Evolutionary conservation across 2,113 vertebrate genomes (phyloP).

Genomic region (Tretioscincus oriximinensis): DNA sequence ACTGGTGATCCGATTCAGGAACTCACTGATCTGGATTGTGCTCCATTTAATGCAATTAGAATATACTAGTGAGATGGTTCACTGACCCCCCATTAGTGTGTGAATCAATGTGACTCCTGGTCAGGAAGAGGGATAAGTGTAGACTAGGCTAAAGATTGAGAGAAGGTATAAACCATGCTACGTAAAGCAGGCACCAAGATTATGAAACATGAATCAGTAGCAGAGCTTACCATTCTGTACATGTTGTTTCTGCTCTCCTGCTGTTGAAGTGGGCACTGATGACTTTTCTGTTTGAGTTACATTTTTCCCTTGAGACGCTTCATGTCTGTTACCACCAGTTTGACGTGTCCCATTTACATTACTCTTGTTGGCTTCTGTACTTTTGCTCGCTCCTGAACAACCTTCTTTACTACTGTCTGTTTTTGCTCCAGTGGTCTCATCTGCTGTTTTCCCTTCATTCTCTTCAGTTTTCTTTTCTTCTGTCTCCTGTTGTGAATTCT

Average conservation of each 20-base stretch:
- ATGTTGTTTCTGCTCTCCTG: constrained; percentile 52
- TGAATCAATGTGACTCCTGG: too few relatives aligned
- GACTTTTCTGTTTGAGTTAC: constrained; percentile 50
- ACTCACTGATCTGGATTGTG: too few relatives aligned
- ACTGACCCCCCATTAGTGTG: too few relatives aligned
- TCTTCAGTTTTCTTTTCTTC: constrained; percentile 76
- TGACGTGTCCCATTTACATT: constrained; percentile 65
- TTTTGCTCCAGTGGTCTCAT: constrained; percentile 52
- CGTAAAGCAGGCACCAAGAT: not conserved
- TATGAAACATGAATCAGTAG: not conserved
- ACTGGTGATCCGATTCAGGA: too few relatives aligned
- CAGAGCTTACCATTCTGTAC: constrained; percentile 75
- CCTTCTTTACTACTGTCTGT: constrained; percentile 56
- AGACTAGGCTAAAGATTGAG: too few relatives aligned
- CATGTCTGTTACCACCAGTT: constrained; percentile 36
- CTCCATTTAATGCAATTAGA: too few relatives aligned
- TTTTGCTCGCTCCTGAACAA: constrained; percentile 49
- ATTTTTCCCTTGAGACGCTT: constrained; percentile 55
- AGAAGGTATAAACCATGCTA: not conserved
- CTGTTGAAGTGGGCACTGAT: not conserved
- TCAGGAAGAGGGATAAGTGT: too few relatives aligned
- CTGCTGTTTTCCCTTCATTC: constrained; percentile 62
- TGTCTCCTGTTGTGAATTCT: constrained; percentile 74
- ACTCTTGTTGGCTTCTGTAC: constrained; percentile 45
- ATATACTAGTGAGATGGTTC: too few relatives aligned